Base-by-base conservation (phyloP, 2,888 invertebrate species). In the Chymomyza caudatula region DNA sequence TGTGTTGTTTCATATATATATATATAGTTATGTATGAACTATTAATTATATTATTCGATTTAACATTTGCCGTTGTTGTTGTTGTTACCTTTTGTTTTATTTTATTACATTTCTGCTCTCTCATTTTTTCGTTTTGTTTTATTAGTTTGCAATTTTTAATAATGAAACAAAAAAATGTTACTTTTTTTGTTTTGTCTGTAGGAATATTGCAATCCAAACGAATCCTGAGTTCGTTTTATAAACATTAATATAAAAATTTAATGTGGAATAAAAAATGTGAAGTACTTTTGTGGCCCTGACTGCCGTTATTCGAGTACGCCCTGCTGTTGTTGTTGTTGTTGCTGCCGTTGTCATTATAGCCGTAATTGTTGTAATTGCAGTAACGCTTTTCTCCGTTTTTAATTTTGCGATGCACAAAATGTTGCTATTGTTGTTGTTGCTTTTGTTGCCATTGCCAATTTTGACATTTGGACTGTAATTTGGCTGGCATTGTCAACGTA, bases 401-500 rank as follows among this genome's bases (percentile, higher is more conserved):
- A 47, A 47, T 61, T 47, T 55, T 55, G 56, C 25, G 1, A 52
- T 52, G 15, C n/a, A 5, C 22, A 52, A 52, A 22, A 20, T 64
- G 58, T 53, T 67, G 63, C 51, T 65, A 53, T 44, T 67, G 43
- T 53, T 71, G 63, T 44, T n/a, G 54, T 62, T 65, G 60, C 51
- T 71, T 17, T 53, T 59, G 6, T 44, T 17, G 15, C 0, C 42
- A 42, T 42, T 42, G 42, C 4, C 44, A 47, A 15, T 47, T 15
- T 17, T 15, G 44, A 13, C 17, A 20, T 51, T 51, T 51, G 11
- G 19, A 5, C 20, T 51, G 51, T 51, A 69, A 56, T 53, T 47
- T 63, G 59, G 44, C 42, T 68, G 63, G 19, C 62, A 76, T 68
- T 86, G 89, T 87, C 90, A 89, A 88, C 90, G 89, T 88, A 90